Evolutionary conservation across 1,140 invertebrate genomes (phyloP), one percentile per base, ranked within the genome.

Genomic region (Gryon sp.): DNA sequence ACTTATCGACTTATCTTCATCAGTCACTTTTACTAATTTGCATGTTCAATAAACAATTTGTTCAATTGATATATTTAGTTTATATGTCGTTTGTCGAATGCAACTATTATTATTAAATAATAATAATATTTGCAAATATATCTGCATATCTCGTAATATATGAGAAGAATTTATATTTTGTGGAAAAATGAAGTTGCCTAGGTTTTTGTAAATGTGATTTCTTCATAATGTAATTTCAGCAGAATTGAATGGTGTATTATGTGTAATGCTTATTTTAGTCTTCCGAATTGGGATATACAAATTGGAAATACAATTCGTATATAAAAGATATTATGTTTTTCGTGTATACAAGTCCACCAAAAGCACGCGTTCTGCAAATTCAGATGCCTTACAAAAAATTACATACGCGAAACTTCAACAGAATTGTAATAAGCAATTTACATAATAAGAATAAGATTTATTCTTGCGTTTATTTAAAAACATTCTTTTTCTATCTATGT

Each of bases 351-450:
- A 55, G 26, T 30, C 14, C 41, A 19, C 9, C 18, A 32, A 66
- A 48, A 14, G 32, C 52, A 68, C 52, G 32, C 40, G 36, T 41
- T 60, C 34, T 53, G 41, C 45, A 57, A 50, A 9, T 63, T 59
- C 28, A 41, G 36, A 70, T 53, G 53, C 24, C 63, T 48, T 57
- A 43, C 26, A 2, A n/a, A 50, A 38, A 12, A 36, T 19, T 59
- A 43, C 34, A 36, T 43, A 59, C 1, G 45, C 24, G 18, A 50
- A 38, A 24, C 53, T 69, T 57, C 16, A 50, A 52, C 52, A 14
- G 45, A 59, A 69, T 57, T 50, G 36, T 57, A 46, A 68, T 59
- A 68, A 48, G 65, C 24, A 60, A 34, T 41, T 48, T 59, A 16
- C 53, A 59, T 62, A 50, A 1, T 1, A n/a, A 7, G 1, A 48